These are phyloP conservation scores for Aphelenchoides fujianensis DNA, from an alignment of 1,140 invertebrate genomes.

Conservation along the genomic window DNA sequence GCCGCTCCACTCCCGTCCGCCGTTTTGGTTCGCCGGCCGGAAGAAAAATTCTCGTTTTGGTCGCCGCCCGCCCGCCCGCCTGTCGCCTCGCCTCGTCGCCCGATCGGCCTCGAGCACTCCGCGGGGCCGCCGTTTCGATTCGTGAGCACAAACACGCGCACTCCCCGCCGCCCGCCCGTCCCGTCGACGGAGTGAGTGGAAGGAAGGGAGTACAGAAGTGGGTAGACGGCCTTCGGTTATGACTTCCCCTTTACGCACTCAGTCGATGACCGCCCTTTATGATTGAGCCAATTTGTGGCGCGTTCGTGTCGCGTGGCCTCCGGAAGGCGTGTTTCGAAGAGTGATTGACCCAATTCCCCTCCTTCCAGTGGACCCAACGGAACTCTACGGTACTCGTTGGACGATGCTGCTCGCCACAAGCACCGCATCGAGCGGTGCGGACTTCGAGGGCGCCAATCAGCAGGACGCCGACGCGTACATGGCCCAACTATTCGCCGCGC, in stretches of 20 bases:
- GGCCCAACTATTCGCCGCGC: conserved; percentile 19
- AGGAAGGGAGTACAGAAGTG: no score
- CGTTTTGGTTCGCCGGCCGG: no score
- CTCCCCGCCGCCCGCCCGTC: not conserved
- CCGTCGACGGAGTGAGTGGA: no score
- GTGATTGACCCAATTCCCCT: not conserved
- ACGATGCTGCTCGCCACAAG: conserved; percentile 24
- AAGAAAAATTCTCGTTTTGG: no score
- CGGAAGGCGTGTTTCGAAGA: not conserved
- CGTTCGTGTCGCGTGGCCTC: not conserved
- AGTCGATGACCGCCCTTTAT: not conserved
- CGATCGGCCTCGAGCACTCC: not conserved
- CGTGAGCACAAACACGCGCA: not conserved
- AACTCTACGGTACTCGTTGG: not conserved
- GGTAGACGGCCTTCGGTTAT: not conserved
- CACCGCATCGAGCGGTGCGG: conserved; percentile 12
- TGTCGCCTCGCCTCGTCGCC: not conserved
- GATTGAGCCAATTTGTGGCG: not conserved
- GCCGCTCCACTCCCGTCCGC: no score
- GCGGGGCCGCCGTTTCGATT: not conserved
- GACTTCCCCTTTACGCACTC: not conserved
- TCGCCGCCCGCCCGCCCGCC: no score
- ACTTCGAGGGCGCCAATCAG: not conserved
- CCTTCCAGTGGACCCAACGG: not conserved
- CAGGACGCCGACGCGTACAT: conserved; percentile 14